These are phyloP conservation scores for Cherax destructor DNA, from an alignment of 1,140 invertebrate species.

Conservation along the genomic window DNA sequence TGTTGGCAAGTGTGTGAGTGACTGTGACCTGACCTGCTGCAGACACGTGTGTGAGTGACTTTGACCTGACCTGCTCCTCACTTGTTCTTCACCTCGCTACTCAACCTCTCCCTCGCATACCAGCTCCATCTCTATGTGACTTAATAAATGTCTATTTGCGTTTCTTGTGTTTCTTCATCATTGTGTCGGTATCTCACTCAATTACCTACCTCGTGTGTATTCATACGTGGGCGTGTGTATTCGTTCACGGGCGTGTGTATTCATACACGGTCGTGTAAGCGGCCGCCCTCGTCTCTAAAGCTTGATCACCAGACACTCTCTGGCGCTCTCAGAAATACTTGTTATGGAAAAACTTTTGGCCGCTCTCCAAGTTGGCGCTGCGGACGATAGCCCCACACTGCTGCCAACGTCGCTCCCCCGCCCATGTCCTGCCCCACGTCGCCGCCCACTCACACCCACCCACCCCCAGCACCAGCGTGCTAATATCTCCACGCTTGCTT, in stretches of 20 bases:
- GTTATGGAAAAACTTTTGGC: conserved; percentile 51
- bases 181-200: too few species aligned
- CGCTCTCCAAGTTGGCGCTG: not conserved
- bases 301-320: not conserved
- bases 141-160: too few species aligned
- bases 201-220: too few species aligned
- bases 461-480: not conserved
- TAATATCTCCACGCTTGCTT: not conserved
- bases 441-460: not conserved
- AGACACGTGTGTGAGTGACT: too few species aligned
- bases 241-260: not conserved
- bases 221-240: too few species aligned
- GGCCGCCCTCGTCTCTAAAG: not conserved
- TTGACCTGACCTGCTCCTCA: too few species aligned
- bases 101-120: too few species aligned
- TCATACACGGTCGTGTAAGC: not conserved
- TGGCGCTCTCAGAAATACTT: conserved; percentile 35
- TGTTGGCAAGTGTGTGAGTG: too few species aligned
- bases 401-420: not conserved
- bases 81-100: too few species aligned
- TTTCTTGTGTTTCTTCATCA: too few species aligned
- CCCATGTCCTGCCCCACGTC: not conserved
- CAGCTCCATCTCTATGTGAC: too few species aligned
- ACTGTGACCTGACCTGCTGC: too few species aligned
- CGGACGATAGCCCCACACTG: conserved; percentile 22